Base-by-base conservation (phyloP, 2,797 vertebrate species). In the Myoxocephalus aenaeus region DNA sequence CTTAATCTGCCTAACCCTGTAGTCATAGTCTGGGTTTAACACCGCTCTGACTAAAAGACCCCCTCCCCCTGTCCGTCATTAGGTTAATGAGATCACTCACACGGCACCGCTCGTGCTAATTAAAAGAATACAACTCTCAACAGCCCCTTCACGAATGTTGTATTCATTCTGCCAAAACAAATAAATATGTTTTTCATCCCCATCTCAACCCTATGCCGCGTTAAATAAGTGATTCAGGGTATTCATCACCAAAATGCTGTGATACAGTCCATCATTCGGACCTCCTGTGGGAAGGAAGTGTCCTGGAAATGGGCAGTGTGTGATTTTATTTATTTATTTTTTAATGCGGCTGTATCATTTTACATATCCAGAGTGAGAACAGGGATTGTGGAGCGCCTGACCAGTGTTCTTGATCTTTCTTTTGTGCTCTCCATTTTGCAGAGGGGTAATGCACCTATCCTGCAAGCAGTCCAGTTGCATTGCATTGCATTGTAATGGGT, bases 1-100 rank as follows among this genome's bases (percentile, higher is more conserved):
- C 63, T 25, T 90, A 92, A 92, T 91, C 90, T 89, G 81, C 82
- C 83, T 82, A 81, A 82, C 80, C 71, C 83, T 78, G 79, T 81
- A 73, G 80, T 66, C 46, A 12, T 73, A 84, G 82, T 86, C 86
- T 80, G 84, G 79, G 27, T 84, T 88, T 87, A 89, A 74, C 65
- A 25, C 42, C 5, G 29, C 80, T 32, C 70, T 77, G 79, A 89
- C 89, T 87, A 84, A 83, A 73, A 58, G n/a, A 65, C 61, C 75
- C 75, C 46, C 27, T 40, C 62, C 65, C 42, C 15, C 34, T 64
- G 6, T 61, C 69, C 63, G 54, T 86, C 87, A 87, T 88, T 87
- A 89, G 81, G 86, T 82, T 90, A 89, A 91, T 90, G 81, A 82
- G 78, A 88, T 89, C 64, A 85, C 58, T 84, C 59, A 15, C 32